These are phyloP conservation scores for Tetropium fuscum DNA, from an alignment of 2,888 invertebrate species.

Conservation along the genomic window DNA sequence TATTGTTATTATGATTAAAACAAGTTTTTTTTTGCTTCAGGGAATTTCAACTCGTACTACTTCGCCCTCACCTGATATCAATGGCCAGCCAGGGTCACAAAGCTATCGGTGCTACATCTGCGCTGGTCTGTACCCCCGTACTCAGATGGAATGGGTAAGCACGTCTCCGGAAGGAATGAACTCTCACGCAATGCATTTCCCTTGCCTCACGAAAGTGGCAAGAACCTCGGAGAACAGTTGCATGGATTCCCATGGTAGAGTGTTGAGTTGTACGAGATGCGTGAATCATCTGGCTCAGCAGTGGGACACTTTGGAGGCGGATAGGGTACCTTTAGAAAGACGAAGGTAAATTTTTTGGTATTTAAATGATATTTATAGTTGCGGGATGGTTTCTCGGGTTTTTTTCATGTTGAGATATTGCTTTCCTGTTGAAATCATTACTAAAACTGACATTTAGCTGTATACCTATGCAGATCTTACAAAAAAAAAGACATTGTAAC, in stretches of 20 bases:
- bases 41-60: constrained; percentile 57
- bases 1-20: no score
- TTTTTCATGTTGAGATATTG: neutral
- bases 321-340: constrained; percentile 83
- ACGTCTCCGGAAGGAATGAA: constrained; percentile 91
- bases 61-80: constrained; percentile 59
- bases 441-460: no score
- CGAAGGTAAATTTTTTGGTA: constrained; percentile 69
- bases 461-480: no score
- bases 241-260: constrained; percentile 74
- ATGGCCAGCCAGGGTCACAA: constrained; percentile 60
- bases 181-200: constrained; percentile 95
- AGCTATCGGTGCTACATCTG: constrained; percentile 80
- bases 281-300: constrained; percentile 85
- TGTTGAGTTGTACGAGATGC: constrained; percentile 85
- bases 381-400: neutral
- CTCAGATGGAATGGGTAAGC: constrained; percentile 89
- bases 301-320: constrained; percentile 89
- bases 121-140: constrained; percentile 79
- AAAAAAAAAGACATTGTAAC: no score
- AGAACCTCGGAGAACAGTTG: constrained; percentile 71
- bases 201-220: constrained; percentile 79
- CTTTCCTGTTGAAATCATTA: no score
- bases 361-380: neutral
- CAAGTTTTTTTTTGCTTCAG: no score